These are phyloP conservation scores for Brachymystax lenok DNA, from an alignment of 2,797 vertebrate species.

Conservation along the genomic window DNA sequence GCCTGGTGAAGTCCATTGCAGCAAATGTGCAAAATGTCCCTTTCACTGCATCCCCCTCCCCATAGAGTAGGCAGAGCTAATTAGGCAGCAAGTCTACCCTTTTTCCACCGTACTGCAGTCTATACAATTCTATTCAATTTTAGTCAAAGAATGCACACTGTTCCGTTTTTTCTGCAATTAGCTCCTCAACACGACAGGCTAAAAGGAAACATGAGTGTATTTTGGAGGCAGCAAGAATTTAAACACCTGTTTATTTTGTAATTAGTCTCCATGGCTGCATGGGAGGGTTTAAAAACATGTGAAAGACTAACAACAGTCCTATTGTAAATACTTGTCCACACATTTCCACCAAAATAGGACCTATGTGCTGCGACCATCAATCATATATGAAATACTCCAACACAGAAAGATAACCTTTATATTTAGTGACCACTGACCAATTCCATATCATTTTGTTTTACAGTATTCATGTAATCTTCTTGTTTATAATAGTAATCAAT, in stretches of 20 bases:
- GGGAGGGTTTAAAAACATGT: constrained; percentile 18
- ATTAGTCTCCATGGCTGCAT: constrained; percentile 4
- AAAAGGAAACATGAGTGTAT: neutral
- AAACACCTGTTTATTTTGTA: constrained; percentile 30
- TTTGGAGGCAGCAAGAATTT: constrained; percentile 21
- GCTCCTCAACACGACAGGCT: constrained; percentile 1
- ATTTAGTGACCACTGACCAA: neutral
- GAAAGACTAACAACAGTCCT: constrained; percentile 26
- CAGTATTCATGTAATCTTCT: neutral
- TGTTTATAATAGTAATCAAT: neutral
- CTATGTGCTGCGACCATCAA: constrained; percentile 6
- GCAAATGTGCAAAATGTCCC: no score
- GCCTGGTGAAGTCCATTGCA: no score
- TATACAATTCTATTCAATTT: no score
- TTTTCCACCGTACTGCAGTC: no score
- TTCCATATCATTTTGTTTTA: neutral
- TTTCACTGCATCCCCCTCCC: no score
- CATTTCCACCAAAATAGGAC: constrained; percentile 19
- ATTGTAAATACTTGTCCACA: constrained; percentile 30
- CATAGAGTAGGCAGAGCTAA: no score
- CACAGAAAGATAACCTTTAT: constrained; percentile 2
- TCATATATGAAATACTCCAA: constrained; percentile 12
- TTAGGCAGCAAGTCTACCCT: no score
- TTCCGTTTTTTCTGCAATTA: neutral
- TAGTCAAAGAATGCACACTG: neutral